Base-by-base conservation (phyloP, 2,797 vertebrate genomes). In the Chiropotes sagulatus region DNA sequence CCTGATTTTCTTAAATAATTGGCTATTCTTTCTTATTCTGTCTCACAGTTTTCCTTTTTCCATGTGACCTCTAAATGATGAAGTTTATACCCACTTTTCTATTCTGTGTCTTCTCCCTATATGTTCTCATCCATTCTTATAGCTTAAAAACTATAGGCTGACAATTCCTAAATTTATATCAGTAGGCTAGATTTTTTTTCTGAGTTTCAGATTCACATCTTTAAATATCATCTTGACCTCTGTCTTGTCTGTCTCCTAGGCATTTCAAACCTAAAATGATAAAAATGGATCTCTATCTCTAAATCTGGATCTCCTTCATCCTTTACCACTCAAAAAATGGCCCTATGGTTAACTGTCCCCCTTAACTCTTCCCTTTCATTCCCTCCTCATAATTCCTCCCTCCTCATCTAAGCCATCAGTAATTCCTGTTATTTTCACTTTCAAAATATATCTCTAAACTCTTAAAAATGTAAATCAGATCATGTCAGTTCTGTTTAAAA, bases 161-260 rank as follows among this genome's bases (percentile, higher is more conserved):
- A 93, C 46, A 92, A 97, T 81, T 94, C 48, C 92, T 94, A 95
- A 94, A 89, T 81, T 94, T 94, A 15, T 88, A 76, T 81, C 17
- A 67, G 84, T 70, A 93, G 78, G 61, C 36, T 94, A 92, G 75
- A 81, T 44, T 93, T 82, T 28, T 67, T 92, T 94, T 78, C 81
- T 90, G 78, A 94, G 52, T 52, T 87, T 81, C 78, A 92, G 88
- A 97, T 70, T 94, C 54, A 94, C 30, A 90, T 36, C 81, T 96
- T 95, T 90, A 93, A 96, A 92, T 90, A 95, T 76, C 95, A 80
- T 36, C 76, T 83, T 88, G 76, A 89, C 88, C 90, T 96, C n/a
- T 84, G 54, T 73, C n/a, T 67, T 52, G 20, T 86, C 89, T 57
- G 36, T 94, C 46, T 94, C 52, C 19, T n/a, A 94, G 79, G 75